phyloP scores from a whole-genome alignment of 2,113 vertebrate genomes.

The Cichladusa arquata region DNA sequence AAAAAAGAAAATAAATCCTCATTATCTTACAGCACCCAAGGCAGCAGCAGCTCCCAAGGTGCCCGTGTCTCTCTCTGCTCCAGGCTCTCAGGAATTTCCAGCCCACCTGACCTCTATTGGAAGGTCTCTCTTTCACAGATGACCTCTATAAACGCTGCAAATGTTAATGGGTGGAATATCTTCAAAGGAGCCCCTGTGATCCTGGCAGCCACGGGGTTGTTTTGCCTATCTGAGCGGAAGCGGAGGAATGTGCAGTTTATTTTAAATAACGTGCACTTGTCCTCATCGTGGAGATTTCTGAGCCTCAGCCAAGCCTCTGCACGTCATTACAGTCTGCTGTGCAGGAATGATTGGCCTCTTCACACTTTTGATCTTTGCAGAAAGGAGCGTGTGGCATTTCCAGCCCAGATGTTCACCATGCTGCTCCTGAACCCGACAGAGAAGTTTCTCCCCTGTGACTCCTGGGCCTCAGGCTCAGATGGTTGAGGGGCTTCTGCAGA shows the following conservation, averaged over 20 bases:
- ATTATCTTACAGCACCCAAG: background rate
- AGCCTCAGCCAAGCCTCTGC: background rate
- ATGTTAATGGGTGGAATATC: background rate
- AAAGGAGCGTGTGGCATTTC: background rate
- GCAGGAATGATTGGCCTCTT: constrained; percentile 6
- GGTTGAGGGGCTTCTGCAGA: background rate
- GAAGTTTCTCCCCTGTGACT: background rate
- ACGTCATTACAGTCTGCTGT: background rate
- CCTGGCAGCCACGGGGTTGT: background rate
- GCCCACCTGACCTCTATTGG: background rate
- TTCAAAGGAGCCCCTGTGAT: background rate
- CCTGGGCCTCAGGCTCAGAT: background rate
- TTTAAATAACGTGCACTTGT: background rate
- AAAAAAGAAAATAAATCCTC: background rate
- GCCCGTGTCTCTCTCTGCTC: rapidly evolving
- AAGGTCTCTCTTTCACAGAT: background rate
- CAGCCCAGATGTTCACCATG: background rate
- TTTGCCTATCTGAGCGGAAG: constrained; percentile 60
- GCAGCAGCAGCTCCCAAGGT: background rate
- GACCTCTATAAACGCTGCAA: background rate
- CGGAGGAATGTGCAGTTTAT: constrained; percentile 56
- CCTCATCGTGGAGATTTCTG: background rate
- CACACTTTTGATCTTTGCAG: constrained; percentile 31
- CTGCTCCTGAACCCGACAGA: rapidly evolving
- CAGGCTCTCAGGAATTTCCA: background rate